Percentiles rank a stretch among this genome's conserved stretches.
Evolutionary conservation across 1,140 invertebrate genomes (phyloP).

Genomic region (Papilio helenus): DNA sequence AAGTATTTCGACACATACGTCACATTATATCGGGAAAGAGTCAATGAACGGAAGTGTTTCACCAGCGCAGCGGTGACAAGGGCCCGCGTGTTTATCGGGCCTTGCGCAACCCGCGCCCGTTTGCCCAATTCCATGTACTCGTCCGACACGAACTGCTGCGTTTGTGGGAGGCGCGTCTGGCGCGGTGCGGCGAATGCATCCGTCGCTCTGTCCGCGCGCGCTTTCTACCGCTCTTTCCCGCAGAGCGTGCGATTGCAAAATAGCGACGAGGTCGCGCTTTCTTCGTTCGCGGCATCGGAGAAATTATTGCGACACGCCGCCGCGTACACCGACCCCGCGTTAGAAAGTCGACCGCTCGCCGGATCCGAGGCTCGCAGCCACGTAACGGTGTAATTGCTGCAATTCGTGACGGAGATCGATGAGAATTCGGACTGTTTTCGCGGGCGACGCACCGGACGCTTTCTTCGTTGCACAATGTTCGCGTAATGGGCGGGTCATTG

Average conservation of each 20-base stretch:
- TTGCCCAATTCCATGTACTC: conserved; percentile 69
- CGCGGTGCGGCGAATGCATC: conserved; percentile 41
- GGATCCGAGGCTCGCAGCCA: conserved; percentile 75
- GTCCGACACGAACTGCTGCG: conserved; percentile 29
- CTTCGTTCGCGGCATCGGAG: conserved; percentile 81
- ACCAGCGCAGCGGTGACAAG: conserved; percentile 77
- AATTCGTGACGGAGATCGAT: conserved; percentile 74
- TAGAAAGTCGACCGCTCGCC: conserved; percentile 82
- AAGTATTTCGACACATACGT: conserved; percentile 73
- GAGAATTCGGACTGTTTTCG: conserved; percentile 72
- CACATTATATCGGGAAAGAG: conserved; percentile 77
- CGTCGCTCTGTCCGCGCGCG: conserved; percentile 47
- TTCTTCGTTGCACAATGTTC: conserved; percentile 76
- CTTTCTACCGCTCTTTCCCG: conserved; percentile 75
- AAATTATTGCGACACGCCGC: conserved; percentile 81
- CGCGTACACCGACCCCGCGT: conserved; percentile 80
- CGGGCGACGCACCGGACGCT: conserved; percentile 65
- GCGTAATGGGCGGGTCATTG: conserved; percentile 71
- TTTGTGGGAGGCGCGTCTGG: conserved; percentile 3
- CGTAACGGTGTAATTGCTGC: conserved; percentile 81
- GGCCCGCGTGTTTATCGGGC: conserved; percentile 70
- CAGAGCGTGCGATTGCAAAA: conserved; percentile 76
- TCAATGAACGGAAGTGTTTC: conserved; percentile 83
- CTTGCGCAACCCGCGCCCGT: conserved; percentile 70
- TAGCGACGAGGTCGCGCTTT: conserved; percentile 78